phyloP scores from a whole-genome alignment of 1,140 invertebrate species.

The Drosophila biarmipes region DNA sequence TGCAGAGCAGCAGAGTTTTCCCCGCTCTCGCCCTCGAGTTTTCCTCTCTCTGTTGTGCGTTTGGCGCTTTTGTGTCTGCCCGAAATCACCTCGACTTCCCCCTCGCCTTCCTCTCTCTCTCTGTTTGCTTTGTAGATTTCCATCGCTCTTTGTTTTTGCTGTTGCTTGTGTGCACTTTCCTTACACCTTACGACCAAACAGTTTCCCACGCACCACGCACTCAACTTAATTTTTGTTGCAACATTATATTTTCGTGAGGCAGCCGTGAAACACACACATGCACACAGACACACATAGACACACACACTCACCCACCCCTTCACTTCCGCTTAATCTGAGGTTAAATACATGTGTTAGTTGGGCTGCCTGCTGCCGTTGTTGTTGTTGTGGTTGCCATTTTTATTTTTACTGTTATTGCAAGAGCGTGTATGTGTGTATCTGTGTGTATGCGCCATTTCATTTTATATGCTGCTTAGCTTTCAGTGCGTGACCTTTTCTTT shows the following conservation, averaged over 20 bases:
- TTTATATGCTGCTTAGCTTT: constrained; percentile 81
- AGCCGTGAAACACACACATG: constrained; percentile 5
- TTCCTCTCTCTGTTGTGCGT: constrained; percentile 54
- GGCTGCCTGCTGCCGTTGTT: constrained; percentile 39
- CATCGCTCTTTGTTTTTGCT: constrained; percentile 29
- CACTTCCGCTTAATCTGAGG: constrained; percentile 71
- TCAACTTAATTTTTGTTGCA: constrained; percentile 82
- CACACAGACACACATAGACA: background rate
- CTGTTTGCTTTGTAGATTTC: constrained; percentile 80
- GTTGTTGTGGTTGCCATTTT: constrained; percentile 68
- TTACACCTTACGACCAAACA: constrained; percentile 74
- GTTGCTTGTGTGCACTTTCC: constrained; percentile 53
- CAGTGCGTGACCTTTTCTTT: constrained; percentile 81
- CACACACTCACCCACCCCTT: background rate
- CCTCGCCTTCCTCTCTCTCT: constrained; percentile 2
- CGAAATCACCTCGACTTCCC: constrained; percentile 17
- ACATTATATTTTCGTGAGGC: constrained; percentile 68
- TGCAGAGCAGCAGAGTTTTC: constrained; percentile 29
- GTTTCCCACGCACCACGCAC: constrained; percentile 75
- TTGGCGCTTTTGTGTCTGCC: constrained; percentile 62
- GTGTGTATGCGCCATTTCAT: constrained; percentile 65
- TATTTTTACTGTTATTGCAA: constrained; percentile 53
- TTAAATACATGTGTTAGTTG: constrained; percentile 75
- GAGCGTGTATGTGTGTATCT: constrained; percentile 18
- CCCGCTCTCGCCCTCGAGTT: background rate